Conservation (phyloP, 2,797 vertebrate genomes). For the Siniperca obscura region DNA sequence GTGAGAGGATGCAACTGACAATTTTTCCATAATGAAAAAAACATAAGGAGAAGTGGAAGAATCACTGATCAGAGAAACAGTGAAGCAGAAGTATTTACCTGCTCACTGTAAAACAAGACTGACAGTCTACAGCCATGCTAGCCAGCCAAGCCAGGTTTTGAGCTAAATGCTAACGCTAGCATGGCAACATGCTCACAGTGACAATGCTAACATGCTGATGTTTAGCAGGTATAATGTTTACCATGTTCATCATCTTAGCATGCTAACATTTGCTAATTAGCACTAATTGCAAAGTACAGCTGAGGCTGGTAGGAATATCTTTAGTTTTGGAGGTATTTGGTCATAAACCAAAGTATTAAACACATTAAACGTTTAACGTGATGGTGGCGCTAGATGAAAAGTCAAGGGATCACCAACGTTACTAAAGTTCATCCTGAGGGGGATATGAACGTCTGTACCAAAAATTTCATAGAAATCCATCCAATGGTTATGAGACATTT, state of each 20-base stretch:
- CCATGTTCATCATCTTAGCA: neutral
- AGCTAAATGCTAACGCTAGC: neutral
- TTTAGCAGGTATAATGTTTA: neutral
- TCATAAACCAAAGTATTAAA: neutral
- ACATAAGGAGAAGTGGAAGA: constrained; percentile 5
- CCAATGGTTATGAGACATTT: too few relatives aligned
- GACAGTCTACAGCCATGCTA: neutral
- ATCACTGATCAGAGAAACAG: constrained; percentile 35
- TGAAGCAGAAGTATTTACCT: constrained; percentile 5
- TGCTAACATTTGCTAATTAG: neutral
- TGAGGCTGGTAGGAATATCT: neutral
- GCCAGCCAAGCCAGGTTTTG: neutral
- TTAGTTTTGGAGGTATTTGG: neutral
- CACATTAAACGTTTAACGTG: too few relatives aligned
- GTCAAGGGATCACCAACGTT: neutral
- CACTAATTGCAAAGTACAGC: neutral
- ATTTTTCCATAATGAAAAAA: constrained; percentile 36
- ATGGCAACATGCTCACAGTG: neutral
- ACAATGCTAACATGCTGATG: neutral
- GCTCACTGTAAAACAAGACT: neutral
- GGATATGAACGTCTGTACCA: neutral
- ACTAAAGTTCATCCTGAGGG: neutral
- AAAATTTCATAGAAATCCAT: too few relatives aligned
- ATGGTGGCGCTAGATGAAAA: neutral
- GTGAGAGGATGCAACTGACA: constrained; percentile 19